phyloP scores from a whole-genome alignment of 2,113 vertebrate species.

The Trachemys scripta region DNA sequence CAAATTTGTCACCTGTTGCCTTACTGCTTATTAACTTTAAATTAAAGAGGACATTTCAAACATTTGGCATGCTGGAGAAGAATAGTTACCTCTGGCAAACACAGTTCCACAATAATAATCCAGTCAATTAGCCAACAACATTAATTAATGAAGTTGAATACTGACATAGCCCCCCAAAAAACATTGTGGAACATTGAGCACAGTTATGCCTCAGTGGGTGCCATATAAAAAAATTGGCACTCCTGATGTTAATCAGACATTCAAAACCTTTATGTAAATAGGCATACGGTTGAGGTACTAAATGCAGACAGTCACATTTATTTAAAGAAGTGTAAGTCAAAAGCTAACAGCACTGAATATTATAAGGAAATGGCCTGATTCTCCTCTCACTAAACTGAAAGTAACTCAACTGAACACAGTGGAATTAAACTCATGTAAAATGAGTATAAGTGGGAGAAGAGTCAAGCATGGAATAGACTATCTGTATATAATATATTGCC shows the following conservation, averaged over 20 bases:
- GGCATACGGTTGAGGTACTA: neutral
- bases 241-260: slow-evolving; percentile 12
- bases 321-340: neutral
- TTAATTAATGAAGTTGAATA: slow-evolving; percentile 56
- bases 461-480: neutral
- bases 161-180: slow-evolving; percentile 17
- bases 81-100: slow-evolving; percentile 50
- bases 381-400: neutral
- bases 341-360: neutral
- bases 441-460: neutral
- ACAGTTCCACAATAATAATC: neutral
- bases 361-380: neutral
- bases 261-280: slow-evolving; percentile 40
- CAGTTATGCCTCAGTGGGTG: neutral
- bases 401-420: neutral
- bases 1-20: slow-evolving; percentile 52
- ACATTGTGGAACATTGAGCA: neutral
- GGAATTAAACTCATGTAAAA: neutral
- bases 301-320: neutral
- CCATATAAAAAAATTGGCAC: slow-evolving; percentile 28
- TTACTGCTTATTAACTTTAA: slow-evolving; percentile 46
- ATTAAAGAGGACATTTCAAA: slow-evolving; percentile 42
- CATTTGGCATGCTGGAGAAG: slow-evolving; percentile 39
- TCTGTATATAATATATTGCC: neutral
- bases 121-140: slow-evolving; percentile 46